Base-by-base conservation (phyloP, 2,797 vertebrate species). In the Coluber constrictor region DNA sequence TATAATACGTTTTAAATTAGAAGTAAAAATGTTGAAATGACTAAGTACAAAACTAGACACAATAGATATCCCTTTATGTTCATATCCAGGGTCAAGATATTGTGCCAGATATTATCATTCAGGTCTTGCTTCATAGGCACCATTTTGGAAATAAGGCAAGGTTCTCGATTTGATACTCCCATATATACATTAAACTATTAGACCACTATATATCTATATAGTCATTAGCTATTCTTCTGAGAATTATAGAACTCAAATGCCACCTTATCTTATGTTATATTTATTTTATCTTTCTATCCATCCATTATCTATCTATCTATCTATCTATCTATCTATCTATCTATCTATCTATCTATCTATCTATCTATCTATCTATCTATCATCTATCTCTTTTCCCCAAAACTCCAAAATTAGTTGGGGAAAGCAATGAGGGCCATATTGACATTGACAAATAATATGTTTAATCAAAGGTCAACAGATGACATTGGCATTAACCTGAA, bases 1-100 rank as follows among this genome's bases (percentile, higher is more conserved):
- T 29, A 93, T 74, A 90, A 95, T 55, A 10, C 54, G 90, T 93
- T 13, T 70, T 90, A 88, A 94, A 88, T 92, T 43, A 25, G 0
- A 93, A n/a, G 0, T 91, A 5, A 12, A 94, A 95, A 89, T 23
- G 3, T 20, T 92, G 92, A 51, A 7, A 37, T 94, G 94, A 88
- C 5, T 13, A 55, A 59, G 3, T 27, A 0, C 8, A 92, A 25
- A 83, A 18, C 6, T 56, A 60, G 20, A 5, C 60, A 56, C 23
- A 32, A 83, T 13, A 89, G 4, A 59, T 47, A 56, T 11, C 16
- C 20, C 37, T 88, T 25, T 74, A 4, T 55, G 18, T 27, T 70
- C 56, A 90, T 25, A n/a, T 32, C 9, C 70, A 70, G 12, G 16
- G 32, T 37, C 43, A 61, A 92, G 6, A 8, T 4, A 86, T 86